A percentile compares a stretch with the other conserved stretches of the same genome.
phyloP scores from a whole-genome alignment of 1,140 invertebrate genomes.

The Rhagoletis zephyria region DNA sequence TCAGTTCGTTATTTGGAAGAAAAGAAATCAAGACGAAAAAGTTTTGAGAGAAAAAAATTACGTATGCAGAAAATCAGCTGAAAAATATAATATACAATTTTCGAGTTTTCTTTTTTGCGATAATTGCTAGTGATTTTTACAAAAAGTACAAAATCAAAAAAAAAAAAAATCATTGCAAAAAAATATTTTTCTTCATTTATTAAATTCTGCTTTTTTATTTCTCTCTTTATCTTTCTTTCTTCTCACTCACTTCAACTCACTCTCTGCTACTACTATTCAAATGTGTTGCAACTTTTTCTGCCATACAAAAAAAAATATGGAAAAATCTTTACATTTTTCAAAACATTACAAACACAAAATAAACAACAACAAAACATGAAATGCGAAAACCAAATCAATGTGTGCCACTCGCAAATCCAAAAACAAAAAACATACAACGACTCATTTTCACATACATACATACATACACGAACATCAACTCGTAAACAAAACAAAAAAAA shows the following conservation, averaged over 20 bases:
- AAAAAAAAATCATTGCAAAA: background rate
- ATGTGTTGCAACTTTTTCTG: constrained; percentile 43
- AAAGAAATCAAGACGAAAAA: background rate
- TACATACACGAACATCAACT: constrained; percentile 52
- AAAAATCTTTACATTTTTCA: constrained; percentile 45
- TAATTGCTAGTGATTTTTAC: background rate
- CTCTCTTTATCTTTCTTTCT: constrained; percentile 52
- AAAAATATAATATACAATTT: background rate
- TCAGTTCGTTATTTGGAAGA: constrained; percentile 51
- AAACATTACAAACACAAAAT: background rate
- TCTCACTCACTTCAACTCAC: constrained; percentile 48
- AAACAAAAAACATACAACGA: constrained; percentile 56
- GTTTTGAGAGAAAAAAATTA: background rate
- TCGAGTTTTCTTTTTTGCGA: background rate
- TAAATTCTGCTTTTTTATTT: constrained; percentile 53
- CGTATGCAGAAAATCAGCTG: background rate
- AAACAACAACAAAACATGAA: constrained; percentile 36
- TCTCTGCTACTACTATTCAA: constrained; percentile 55
- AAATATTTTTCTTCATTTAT: constrained; percentile 22
- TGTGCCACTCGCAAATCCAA: constrained; percentile 23
- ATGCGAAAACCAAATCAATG: constrained; percentile 28
- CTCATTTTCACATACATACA: constrained; percentile 28
- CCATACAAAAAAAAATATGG: constrained; percentile 36
- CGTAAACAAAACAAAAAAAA: constrained; percentile 7
- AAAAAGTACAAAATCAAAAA: background rate